A percentile compares a stretch with the other conserved stretches of the same genome.
These are phyloP conservation scores for Synanthedon myopaeformis DNA, from an alignment of 2,888 invertebrate species.

Conservation along the genomic window DNA sequence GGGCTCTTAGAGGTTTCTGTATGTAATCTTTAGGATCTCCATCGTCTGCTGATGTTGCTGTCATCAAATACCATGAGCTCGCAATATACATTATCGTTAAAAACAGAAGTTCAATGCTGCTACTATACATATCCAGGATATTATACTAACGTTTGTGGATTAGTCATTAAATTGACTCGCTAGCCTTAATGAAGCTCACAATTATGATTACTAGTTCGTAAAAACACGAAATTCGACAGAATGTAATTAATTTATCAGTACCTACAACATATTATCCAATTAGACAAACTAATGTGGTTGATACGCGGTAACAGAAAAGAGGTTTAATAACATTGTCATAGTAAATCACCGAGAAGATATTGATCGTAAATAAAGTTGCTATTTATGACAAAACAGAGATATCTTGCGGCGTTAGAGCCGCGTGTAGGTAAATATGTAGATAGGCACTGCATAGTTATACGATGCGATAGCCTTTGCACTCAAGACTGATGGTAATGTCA, in stretches of 20 bases:
- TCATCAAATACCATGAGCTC: too few relatives aligned
- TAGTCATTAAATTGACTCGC: too few relatives aligned
- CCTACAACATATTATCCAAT: not conserved
- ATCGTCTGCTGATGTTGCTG: too few relatives aligned
- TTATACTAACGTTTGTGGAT: too few relatives aligned
- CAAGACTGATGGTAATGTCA: constrained; percentile 32
- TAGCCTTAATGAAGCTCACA: too few relatives aligned
- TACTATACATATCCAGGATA: too few relatives aligned
- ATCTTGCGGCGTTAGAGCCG: constrained; percentile 25
- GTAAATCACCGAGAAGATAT: constrained; percentile 51
- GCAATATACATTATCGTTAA: too few relatives aligned
- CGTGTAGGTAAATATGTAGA: not conserved
- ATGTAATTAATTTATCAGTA: not conserved
- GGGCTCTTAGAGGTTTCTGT: too few relatives aligned
- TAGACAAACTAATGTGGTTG: not conserved
- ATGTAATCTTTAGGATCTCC: too few relatives aligned
- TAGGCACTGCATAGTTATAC: not conserved
- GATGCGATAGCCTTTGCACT: constrained; percentile 33
- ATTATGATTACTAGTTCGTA: too few relatives aligned
- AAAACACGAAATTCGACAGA: too few relatives aligned
- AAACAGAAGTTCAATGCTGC: too few relatives aligned
- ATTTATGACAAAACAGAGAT: constrained; percentile 55
- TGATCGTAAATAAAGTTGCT: constrained; percentile 53
- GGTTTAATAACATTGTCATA: constrained; percentile 45
- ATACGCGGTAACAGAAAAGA: constrained; percentile 6